phyloP scores from a whole-genome alignment of 1,140 invertebrate species.

The Solen grandis region DNA sequence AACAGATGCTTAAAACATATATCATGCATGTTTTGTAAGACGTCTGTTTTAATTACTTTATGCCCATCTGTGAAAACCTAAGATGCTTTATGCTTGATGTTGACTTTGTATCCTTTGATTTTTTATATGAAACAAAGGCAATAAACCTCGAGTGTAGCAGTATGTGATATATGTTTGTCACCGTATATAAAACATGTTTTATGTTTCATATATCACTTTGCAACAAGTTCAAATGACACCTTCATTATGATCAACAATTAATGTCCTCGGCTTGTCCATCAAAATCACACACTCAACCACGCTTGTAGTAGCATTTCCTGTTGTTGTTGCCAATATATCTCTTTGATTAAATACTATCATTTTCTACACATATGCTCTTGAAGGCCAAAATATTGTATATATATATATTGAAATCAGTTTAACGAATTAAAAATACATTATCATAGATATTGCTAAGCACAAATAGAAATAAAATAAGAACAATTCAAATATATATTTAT shows the following conservation, averaged over 20 bases:
- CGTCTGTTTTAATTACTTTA: constrained; percentile 1
- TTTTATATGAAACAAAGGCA: not conserved
- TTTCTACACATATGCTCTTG: not conserved
- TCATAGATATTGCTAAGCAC: not conserved
- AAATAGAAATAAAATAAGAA: not conserved
- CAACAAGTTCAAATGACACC: constrained; percentile 37
- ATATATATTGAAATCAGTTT: not conserved
- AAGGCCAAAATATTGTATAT: not conserved
- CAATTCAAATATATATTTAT: not conserved
- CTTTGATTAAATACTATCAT: not conserved
- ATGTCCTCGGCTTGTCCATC: constrained; percentile 17
- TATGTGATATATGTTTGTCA: constrained; percentile 23
- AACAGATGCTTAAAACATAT: not conserved
- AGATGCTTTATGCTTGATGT: not conserved
- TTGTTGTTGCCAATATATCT: constrained; percentile 19
- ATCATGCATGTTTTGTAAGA: not conserved
- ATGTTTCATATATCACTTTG: constrained; percentile 39
- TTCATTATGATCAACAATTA: constrained; percentile 21
- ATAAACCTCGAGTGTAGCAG: not conserved
- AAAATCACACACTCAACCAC: constrained; percentile 27
- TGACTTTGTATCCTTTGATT: not conserved
- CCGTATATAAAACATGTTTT: constrained; percentile 22
- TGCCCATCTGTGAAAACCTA: not conserved
- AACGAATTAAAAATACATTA: constrained; percentile 1
- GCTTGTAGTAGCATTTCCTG: constrained; percentile 1